Percentiles rank a stretch among this genome's conserved stretches.
Evolutionary conservation across 2,797 vertebrate species (phyloP).

Genomic region (Karalla daura): DNA sequence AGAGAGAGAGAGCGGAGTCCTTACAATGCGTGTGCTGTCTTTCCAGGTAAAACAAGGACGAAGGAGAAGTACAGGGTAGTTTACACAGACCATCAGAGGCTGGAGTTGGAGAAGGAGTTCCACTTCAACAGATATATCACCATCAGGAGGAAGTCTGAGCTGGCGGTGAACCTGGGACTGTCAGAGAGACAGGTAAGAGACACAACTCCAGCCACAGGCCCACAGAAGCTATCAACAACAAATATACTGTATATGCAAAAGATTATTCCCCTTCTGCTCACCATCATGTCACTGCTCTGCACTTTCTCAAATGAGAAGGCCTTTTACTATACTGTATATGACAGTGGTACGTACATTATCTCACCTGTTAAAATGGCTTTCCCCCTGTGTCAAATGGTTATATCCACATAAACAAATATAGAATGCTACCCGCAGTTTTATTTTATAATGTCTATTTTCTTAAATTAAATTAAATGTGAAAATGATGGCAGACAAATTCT

Average conservation of each 20-base stretch:
- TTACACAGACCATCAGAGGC: constrained; percentile 94
- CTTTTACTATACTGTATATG: too few relatives aligned
- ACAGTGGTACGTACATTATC: too few relatives aligned
- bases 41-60: constrained; percentile 95
- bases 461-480: background rate
- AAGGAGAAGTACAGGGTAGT: constrained; percentile 98
- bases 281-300: too few relatives aligned
- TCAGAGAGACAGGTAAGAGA: constrained; percentile 99
- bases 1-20: background rate
- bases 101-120: constrained; percentile 98
- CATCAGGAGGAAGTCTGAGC: constrained; percentile 93
- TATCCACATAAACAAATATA: background rate
- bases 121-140: constrained; percentile 97
- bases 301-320: background rate
- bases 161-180: constrained; percentile 93
- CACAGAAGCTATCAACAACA: too few relatives aligned
- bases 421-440: too few relatives aligned
- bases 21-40: background rate
- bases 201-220: too few relatives aligned
- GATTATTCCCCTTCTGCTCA: too few relatives aligned
- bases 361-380: background rate
- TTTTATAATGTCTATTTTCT: too few relatives aligned
- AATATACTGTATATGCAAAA: too few relatives aligned
- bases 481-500: background rate
- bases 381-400: background rate